A percentile compares a stretch with the other conserved stretches of the same genome.
Evolutionary conservation across 2,797 vertebrate species (phyloP).

Genomic region (Amphiprion clarkii): DNA sequence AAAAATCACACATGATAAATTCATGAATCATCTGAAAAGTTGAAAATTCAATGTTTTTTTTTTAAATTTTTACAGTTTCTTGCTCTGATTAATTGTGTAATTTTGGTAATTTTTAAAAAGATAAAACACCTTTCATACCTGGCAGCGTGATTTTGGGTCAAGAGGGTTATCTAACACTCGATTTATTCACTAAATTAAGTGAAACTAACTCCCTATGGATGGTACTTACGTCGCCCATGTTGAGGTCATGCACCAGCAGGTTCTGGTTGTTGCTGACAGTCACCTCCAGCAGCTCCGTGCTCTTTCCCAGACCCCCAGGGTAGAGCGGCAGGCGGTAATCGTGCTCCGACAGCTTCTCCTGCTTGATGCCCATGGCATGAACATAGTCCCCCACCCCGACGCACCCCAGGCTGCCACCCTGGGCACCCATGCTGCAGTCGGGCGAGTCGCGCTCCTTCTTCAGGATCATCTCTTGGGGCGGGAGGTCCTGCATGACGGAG

Average conservation of each 20-base stretch:
- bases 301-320: slow-evolving; percentile 74
- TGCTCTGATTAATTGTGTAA: too few relatives aligned
- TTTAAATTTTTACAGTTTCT: too few relatives aligned
- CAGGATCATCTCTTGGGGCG: slow-evolving; percentile 91
- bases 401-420: slow-evolving; percentile 58
- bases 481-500: slow-evolving; percentile 88
- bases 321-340: slow-evolving; percentile 89
- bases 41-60: too few relatives aligned
- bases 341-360: slow-evolving; percentile 93
- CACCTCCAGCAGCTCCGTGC: slow-evolving; percentile 83
- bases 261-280: slow-evolving; percentile 85
- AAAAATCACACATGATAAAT: too few relatives aligned
- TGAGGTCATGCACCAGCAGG: slow-evolving; percentile 92
- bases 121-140: too few relatives aligned
- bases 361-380: slow-evolving; percentile 92
- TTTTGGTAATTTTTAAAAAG: too few relatives aligned
- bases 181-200: too few relatives aligned
- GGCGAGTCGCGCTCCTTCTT: slow-evolving; percentile 96
- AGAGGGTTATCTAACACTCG: too few relatives aligned
- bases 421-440: slow-evolving; percentile 75
- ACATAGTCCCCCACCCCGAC: slow-evolving; percentile 80
- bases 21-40: too few relatives aligned
- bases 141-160: too few relatives aligned
- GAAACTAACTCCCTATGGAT: neutral
- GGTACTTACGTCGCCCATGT: slow-evolving; percentile 82